A percentile compares a stretch with the other conserved stretches of the same genome.
phyloP scores from a whole-genome alignment of 2,113 vertebrate species.

The Esox niger region DNA sequence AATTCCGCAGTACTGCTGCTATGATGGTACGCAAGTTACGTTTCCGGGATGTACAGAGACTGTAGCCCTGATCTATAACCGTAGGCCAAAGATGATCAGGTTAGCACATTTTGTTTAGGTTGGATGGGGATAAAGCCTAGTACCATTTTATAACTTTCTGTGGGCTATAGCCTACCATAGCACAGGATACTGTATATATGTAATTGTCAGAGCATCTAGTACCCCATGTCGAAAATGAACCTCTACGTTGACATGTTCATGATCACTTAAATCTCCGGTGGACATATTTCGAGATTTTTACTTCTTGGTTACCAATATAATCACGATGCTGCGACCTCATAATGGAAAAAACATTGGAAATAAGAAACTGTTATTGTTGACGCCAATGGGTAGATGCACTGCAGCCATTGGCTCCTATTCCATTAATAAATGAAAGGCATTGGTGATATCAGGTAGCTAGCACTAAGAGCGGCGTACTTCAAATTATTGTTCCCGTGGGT shows the following conservation, averaged over 20 bases:
- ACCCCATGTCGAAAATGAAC: not conserved
- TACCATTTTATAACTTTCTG: not conserved
- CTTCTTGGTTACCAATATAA: no score
- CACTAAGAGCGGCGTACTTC: no score
- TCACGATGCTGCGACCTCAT: no score
- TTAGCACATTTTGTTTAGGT: not conserved
- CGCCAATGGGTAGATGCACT: no score
- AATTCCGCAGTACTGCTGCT: constrained; percentile 63
- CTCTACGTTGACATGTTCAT: no score
- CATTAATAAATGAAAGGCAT: not conserved
- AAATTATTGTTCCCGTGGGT: not conserved
- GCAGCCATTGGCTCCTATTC: not conserved
- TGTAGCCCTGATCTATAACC: no score
- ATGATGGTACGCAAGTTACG: not conserved
- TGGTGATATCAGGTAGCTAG: not conserved
- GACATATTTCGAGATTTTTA: no score
- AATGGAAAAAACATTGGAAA: no score
- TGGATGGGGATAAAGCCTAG: not conserved
- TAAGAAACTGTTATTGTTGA: no score
- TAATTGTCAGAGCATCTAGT: not conserved
- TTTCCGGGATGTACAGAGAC: no score
- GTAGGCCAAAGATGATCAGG: no score
- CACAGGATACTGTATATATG: not conserved
- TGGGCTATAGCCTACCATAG: not conserved
- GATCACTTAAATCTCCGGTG: no score